These are phyloP conservation scores for Pachyseris speciosa DNA, from an alignment of 64 coral and sea anemone genomes.

Conservation along the genomic window DNA sequence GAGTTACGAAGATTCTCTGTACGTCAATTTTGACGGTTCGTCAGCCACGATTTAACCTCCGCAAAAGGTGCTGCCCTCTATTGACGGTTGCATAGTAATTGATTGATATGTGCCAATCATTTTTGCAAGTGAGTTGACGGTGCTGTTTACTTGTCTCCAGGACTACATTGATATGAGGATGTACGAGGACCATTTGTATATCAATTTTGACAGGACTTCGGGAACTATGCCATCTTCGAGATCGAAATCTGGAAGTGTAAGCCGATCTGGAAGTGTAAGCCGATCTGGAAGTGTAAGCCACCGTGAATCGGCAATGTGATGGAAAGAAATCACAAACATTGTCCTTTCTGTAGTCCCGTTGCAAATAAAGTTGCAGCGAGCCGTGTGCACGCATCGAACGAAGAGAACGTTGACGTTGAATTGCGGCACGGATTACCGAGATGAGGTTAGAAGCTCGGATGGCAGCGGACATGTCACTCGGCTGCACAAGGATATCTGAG, in stretches of 20 bases:
- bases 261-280: too few species aligned
- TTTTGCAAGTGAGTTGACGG: background rate
- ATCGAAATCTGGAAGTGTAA: constrained; percentile 16
- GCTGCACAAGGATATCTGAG: too few species aligned
- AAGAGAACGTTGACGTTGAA: too few species aligned
- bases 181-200: constrained; percentile 94
- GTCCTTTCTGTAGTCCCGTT: background rate
- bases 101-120: constrained; percentile 29
- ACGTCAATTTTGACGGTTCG: constrained; percentile 92
- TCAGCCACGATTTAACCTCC: constrained; percentile 33
- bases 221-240: constrained; percentile 1
- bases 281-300: background rate
- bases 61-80: background rate
- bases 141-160: constrained; percentile 59
- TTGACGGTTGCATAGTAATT: background rate
- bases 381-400: too few species aligned
- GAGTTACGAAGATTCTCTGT: constrained; percentile 83
- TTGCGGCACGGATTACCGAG: too few species aligned
- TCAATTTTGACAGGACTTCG: constrained; percentile 83
- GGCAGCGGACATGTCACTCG: too few species aligned
- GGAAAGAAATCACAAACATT: background rate
- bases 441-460: too few species aligned
- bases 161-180: constrained; percentile 88
- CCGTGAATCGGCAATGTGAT: constrained; percentile 11
- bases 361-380: background rate